These are phyloP conservation scores for Meleagris gallopavo DNA, from an alignment of 2,113 vertebrate species.

Conservation along the genomic window DNA sequence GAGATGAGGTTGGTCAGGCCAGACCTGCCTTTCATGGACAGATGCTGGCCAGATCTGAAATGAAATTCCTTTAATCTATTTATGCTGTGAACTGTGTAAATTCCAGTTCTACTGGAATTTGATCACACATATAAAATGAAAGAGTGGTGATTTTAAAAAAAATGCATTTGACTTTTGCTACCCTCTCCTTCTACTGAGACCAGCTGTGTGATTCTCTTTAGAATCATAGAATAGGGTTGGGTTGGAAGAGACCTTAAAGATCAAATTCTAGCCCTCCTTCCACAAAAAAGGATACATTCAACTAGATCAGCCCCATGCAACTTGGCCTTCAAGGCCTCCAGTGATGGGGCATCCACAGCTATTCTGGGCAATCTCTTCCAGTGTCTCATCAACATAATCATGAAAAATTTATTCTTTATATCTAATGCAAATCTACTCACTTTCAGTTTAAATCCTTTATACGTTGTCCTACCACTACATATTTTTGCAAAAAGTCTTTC, in stretches of 20 bases:
- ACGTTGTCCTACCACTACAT: not conserved
- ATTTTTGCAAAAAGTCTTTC: not conserved
- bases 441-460: not conserved
- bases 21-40: too few relatives aligned
- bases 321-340: not conserved
- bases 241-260: not conserved
- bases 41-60: not conserved
- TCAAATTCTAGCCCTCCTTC: not conserved
- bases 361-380: not conserved
- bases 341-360: not conserved
- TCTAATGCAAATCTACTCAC: not conserved
- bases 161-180: not conserved
- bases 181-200: not conserved
- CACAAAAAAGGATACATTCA: not conserved
- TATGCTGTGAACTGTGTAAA: not conserved
- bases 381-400: not conserved
- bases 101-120: constrained; percentile 10
- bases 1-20: too few relatives aligned
- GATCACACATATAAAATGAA: not conserved
- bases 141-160: not conserved
- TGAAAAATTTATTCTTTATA: not conserved
- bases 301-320: not conserved
- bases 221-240: not conserved
- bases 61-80: not conserved
- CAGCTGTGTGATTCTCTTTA: not conserved